phyloP scores from a whole-genome alignment of 2,888 invertebrate species.

The Sicus ferrugineus region DNA sequence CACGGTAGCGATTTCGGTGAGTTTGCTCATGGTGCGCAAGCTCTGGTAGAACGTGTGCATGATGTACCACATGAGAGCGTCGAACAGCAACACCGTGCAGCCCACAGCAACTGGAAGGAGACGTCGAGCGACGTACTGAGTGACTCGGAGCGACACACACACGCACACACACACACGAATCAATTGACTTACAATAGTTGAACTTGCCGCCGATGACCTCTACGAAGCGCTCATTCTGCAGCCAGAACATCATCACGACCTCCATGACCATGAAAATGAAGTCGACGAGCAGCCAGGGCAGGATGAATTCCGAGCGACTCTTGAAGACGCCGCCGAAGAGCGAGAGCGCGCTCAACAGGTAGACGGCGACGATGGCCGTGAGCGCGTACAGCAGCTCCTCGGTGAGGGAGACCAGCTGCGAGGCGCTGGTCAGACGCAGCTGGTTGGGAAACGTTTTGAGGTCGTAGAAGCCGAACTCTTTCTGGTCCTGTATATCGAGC shows the following conservation, averaged over 20 bases:
- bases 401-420: conserved; percentile 58
- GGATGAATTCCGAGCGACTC: conserved; percentile 57
- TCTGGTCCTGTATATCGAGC: conserved; percentile 62
- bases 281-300: conserved; percentile 62
- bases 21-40: conserved; percentile 60
- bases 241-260: conserved; percentile 52
- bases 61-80: conserved; percentile 60
- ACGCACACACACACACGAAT: background rate
- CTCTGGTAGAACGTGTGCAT: conserved; percentile 61
- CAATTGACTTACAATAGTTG: conserved; percentile 56
- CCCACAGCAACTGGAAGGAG: conserved; percentile 53
- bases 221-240: conserved; percentile 54
- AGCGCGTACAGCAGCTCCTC: conserved; percentile 55
- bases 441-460: conserved; percentile 59
- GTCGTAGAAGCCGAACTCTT: conserved; percentile 61
- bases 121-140: background rate
- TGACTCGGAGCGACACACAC: background rate
- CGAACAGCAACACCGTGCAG: conserved; percentile 53
- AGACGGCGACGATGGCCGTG: conserved; percentile 52
- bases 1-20: conserved; percentile 63
- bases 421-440: conserved; percentile 56
- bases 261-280: conserved; percentile 55
- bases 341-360: conserved; percentile 58
- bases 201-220: conserved; percentile 56
- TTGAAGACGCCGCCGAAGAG: conserved; percentile 61